Conservation (phyloP, 2,888 invertebrate species). For the Cyaniris semiargus region DNA sequence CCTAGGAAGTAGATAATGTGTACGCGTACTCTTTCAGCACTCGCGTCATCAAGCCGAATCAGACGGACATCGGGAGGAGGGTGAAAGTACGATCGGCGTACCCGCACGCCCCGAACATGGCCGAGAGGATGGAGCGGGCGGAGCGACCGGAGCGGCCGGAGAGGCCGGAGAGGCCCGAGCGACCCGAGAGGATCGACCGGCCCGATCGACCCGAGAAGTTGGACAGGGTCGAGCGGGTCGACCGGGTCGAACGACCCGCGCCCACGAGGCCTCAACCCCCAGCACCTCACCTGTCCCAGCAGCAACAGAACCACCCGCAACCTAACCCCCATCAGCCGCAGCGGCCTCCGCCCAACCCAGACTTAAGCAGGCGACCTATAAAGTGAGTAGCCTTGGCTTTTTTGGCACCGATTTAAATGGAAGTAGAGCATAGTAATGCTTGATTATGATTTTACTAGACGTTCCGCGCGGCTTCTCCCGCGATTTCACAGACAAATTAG, state of each 20-base stretch:
- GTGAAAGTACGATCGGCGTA: conserved; percentile 85
- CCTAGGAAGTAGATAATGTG: neutral
- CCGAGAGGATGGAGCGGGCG: conserved; percentile 51
- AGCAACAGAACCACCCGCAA: conserved; percentile 59
- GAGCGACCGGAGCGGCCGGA: conserved; percentile 57
- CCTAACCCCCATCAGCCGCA: conserved; percentile 69
- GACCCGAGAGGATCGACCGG: conserved; percentile 46
- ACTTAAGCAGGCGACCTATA: conserved; percentile 87
- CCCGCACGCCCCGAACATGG: conserved; percentile 57
- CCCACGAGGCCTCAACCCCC: conserved; percentile 52
- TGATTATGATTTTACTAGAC: too few relatives aligned
- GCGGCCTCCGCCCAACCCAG: conserved; percentile 80
- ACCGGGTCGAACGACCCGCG: conserved; percentile 54
- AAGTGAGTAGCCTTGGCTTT: conserved; percentile 74
- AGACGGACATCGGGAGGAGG: conserved; percentile 92
- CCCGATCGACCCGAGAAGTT: conserved; percentile 52
- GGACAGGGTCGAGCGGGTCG: conserved; percentile 54
- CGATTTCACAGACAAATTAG: too few relatives aligned
- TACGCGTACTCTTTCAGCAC: conserved; percentile 82
- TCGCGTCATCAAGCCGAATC: conserved; percentile 95
- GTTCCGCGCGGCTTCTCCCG: too few relatives aligned
- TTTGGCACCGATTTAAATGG: neutral
- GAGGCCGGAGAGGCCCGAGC: conserved; percentile 52
- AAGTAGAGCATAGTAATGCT: neutral
- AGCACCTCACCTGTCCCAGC: conserved; percentile 42